phyloP scores from a whole-genome alignment of 1,140 invertebrate genomes.

The Elymnias hypermnestra region DNA sequence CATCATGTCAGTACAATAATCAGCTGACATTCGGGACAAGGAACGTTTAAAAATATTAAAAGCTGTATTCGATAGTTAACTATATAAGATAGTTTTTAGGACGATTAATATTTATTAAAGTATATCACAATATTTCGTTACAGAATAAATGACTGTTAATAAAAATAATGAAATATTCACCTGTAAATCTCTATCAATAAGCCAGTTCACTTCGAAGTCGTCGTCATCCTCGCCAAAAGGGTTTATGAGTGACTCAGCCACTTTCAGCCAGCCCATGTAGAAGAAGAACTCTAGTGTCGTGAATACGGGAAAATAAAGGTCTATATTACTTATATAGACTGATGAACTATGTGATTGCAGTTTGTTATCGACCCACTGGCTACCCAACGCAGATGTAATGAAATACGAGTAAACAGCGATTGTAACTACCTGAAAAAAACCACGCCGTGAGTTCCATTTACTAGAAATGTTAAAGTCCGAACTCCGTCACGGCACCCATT shows the following conservation, averaged over 20 bases:
- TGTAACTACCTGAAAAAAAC: slow-evolving; percentile 86
- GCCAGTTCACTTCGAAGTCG: slow-evolving; percentile 87
- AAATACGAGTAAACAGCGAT: slow-evolving; percentile 95
- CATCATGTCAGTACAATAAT: too few relatives aligned
- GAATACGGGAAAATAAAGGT: slow-evolving; percentile 93
- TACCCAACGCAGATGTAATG: slow-evolving; percentile 86
- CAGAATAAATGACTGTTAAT: background rate
- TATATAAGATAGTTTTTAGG: too few relatives aligned
- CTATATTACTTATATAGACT: slow-evolving; percentile 77
- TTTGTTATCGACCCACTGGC: slow-evolving; percentile 85
- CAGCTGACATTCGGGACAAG: too few relatives aligned
- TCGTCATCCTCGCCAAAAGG: slow-evolving; percentile 96
- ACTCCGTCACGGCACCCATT: slow-evolving; percentile 4
- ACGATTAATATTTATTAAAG: too few relatives aligned
- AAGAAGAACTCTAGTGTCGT: slow-evolving; percentile 90
- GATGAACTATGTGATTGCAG: slow-evolving; percentile 31
- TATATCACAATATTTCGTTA: too few relatives aligned
- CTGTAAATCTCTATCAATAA: slow-evolving; percentile 91
- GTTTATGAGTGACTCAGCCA: slow-evolving; percentile 90
- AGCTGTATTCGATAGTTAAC: too few relatives aligned
- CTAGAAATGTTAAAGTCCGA: slow-evolving; percentile 1
- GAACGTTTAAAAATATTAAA: too few relatives aligned
- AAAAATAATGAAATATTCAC: slow-evolving; percentile 48
- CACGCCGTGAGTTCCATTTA: background rate
- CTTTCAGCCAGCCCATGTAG: slow-evolving; percentile 96